Conservation (phyloP, 2,113 vertebrate genomes). For the Tragelaphus imberbis region DNA sequence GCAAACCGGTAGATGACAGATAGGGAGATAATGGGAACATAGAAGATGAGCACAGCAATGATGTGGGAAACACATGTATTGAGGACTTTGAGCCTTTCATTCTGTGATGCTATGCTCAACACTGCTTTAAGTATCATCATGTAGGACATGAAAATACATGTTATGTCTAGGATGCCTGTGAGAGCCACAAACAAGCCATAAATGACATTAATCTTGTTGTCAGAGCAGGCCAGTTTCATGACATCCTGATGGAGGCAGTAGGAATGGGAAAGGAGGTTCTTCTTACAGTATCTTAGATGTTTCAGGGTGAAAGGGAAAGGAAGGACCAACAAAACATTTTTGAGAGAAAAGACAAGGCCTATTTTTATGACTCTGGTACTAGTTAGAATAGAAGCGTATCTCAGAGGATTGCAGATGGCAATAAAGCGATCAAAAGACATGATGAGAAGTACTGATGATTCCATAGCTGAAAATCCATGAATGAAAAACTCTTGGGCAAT, state of each 20-base stretch:
- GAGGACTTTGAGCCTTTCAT: slow-evolving; percentile 31
- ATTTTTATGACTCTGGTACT: slow-evolving; percentile 12
- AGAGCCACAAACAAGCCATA: slow-evolving; percentile 45
- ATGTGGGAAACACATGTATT: slow-evolving; percentile 45
- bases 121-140: slow-evolving; percentile 35
- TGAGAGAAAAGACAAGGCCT: not conserved
- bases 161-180: slow-evolving; percentile 21
- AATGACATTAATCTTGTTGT: slow-evolving; percentile 32
- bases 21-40: slow-evolving; percentile 40
- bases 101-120: slow-evolving; percentile 3
- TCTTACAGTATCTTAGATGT: slow-evolving; percentile 28
- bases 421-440: slow-evolving; percentile 46
- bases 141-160: slow-evolving; percentile 32
- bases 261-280: not conserved
- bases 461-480: slow-evolving; percentile 46
- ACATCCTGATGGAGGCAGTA: slow-evolving; percentile 53
- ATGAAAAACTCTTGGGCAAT: slow-evolving; percentile 65
- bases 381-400: slow-evolving; percentile 1
- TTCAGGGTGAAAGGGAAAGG: slow-evolving; percentile 48
- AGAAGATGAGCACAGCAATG: slow-evolving; percentile 54
- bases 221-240: slow-evolving; percentile 47
- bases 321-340: not conserved
- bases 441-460: slow-evolving; percentile 47
- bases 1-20: not conserved
- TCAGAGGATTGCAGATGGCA: slow-evolving; percentile 46